Evolutionary conservation across 2,113 vertebrate species (phyloP).

Genomic region (Macroglossus sobrinus): DNA sequence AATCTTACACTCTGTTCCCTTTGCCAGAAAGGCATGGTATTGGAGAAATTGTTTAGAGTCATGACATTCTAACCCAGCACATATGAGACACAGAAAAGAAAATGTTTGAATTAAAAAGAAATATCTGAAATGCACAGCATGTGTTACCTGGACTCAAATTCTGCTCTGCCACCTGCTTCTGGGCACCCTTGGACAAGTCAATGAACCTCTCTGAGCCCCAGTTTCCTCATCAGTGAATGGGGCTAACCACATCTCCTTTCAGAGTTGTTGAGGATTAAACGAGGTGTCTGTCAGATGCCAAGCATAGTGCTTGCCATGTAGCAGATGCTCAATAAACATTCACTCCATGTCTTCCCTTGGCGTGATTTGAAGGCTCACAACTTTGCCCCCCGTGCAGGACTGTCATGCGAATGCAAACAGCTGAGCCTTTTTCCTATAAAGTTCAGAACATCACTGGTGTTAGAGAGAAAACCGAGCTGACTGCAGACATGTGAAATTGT

Average conservation of each 20-base stretch:
- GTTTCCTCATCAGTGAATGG: not conserved
- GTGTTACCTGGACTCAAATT: accelerated
- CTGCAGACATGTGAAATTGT: not conserved
- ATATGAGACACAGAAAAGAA: not conserved
- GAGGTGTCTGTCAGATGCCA: not conserved
- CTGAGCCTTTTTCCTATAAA: not conserved
- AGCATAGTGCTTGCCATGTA: accelerated
- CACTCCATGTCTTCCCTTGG: too few relatives aligned
- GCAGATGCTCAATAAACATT: not conserved
- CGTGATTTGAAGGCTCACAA: not conserved
- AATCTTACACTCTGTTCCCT: accelerated
- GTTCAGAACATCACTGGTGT: not conserved
- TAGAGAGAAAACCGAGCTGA: not conserved
- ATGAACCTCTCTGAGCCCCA: not conserved
- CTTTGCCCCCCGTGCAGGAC: not conserved
- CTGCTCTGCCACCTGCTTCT: not conserved
- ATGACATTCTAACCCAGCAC: not conserved
- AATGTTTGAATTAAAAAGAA: not conserved
- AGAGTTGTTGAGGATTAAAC: not conserved
- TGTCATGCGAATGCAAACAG: not conserved
- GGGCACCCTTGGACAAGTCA: accelerated
- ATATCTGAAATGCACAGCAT: accelerated
- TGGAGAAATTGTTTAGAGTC: accelerated
- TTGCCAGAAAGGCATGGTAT: not conserved
- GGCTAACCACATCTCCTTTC: not conserved